Evolutionary conservation across 1,140 invertebrate genomes (phyloP).

Genomic region (Camponotus pennsylvanicus): DNA sequence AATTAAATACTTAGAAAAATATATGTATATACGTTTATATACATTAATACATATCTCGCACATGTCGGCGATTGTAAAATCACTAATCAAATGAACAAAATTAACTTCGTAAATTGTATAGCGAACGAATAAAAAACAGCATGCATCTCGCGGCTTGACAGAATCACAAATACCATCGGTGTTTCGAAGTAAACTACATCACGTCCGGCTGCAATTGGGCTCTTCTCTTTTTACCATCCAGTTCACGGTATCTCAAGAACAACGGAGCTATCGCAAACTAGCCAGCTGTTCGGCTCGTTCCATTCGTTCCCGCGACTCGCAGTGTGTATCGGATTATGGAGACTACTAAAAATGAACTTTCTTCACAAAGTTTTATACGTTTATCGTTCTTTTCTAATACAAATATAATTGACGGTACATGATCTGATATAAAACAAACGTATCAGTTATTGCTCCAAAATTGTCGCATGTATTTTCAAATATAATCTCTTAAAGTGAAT

Average conservation of each 20-base stretch:
- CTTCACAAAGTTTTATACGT: constrained; percentile 21
- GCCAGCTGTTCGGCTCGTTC: constrained; percentile 42
- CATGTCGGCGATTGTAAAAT: not conserved
- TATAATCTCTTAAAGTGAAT: not conserved
- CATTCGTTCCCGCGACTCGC: constrained; percentile 45
- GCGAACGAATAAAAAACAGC: not conserved
- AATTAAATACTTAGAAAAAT: not conserved
- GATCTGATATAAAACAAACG: not conserved
- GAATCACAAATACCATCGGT: constrained; percentile 37
- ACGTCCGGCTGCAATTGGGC: constrained; percentile 47
- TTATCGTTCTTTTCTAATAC: not conserved
- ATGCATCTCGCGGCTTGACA: constrained; percentile 4
- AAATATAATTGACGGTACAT: constrained; percentile 7
- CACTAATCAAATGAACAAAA: not conserved
- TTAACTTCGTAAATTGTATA: constrained; percentile 16
- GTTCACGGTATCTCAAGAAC: constrained; percentile 37
- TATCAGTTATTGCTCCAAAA: not conserved
- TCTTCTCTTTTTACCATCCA: constrained; percentile 49
- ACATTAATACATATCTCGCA: no score
- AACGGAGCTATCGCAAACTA: constrained; percentile 46
- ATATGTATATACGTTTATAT: not conserved
- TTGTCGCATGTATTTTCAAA: not conserved
- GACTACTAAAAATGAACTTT: not conserved
- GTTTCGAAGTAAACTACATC: constrained; percentile 44
- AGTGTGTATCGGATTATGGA: constrained; percentile 31